phyloP scores from a whole-genome alignment of 2,797 vertebrate genomes.

The Myotis myotis region DNA sequence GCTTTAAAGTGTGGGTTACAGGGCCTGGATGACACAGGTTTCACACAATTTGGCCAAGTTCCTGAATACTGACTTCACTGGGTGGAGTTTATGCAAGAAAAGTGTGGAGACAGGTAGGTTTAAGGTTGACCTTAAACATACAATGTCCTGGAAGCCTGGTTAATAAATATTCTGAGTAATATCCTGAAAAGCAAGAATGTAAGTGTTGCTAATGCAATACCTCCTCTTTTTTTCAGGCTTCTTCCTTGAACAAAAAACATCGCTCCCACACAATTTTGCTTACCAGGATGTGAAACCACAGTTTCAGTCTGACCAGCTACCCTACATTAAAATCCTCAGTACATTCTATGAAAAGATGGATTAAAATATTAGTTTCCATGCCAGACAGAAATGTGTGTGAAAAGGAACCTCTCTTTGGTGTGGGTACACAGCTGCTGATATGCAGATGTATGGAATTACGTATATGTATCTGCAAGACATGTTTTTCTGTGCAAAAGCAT shows the following conservation, averaged over 20 bases:
- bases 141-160: background rate
- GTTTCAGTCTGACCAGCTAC: background rate
- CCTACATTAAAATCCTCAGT: conserved; percentile 21
- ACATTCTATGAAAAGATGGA: conserved; percentile 62
- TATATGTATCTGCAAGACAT: background rate
- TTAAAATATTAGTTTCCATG: conserved; percentile 65
- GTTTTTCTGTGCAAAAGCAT: background rate
- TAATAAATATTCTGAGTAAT: background rate
- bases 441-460: background rate
- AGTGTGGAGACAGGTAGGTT: background rate
- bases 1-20: background rate
- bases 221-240: background rate
- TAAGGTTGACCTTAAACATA: background rate
- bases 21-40: background rate
- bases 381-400: conserved; percentile 50
- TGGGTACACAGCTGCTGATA: conserved; percentile 60
- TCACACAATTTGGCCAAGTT: conserved; percentile 34
- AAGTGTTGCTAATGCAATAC: background rate
- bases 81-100: conserved; percentile 36
- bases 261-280: background rate
- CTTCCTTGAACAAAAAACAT: conserved; percentile 31
- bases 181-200: background rate
- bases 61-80: background rate
- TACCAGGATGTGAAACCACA: background rate
- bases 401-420: conserved; percentile 43